Evolutionary conservation across 2,797 vertebrate genomes (phyloP), one percentile per base, ranked within the genome.

Genomic region (Natrix natrix): DNA sequence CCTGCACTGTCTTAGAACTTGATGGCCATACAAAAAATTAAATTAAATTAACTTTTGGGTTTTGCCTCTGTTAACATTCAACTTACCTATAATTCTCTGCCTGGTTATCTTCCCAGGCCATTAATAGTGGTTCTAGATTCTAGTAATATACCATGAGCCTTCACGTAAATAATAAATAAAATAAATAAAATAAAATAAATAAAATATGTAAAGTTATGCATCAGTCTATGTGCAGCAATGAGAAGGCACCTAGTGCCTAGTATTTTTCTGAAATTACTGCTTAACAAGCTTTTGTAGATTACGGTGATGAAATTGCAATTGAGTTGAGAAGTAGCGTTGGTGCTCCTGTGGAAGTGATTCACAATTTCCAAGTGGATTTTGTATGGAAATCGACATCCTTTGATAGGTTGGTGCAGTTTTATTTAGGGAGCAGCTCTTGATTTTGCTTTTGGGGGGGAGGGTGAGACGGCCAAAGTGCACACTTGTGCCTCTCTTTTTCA

Each of bases 361-460:
- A 99, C 95, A 99, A 99, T 97, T 99, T 99, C 97, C 99, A 99
- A 96, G 99, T 99, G 93, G 99, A 99, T 96, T 99, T 99, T 95
- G 99, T 99, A 0, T 99, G 99, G 99, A 99, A 99, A 95, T 99
- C 99, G 0, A 99, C 99, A 43, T 99, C 99, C 0, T 99, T 99
- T 95, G 99, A 99, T 97, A 98, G 99, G 99, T 99, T 97, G 0
- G 94, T 63, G 86, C 14, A 37, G 32, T 26, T 20, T 16, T 26
- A 3, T 5, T n/a, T 56, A 24, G 69, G 17, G 90, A 57, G 12
- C 87, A 0, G 8, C 86, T 37, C 24, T 32, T 8, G 11, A 8
- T 60, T 61, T 78, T 28, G 5, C 4, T 17, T 43, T 17, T 17
- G 0, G 63, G 74, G 74, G 56, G 22, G 90, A 37, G 14, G 7